These are phyloP conservation scores for Nibea coibor DNA, from an alignment of 2,113 vertebrate genomes.

Conservation along the genomic window DNA sequence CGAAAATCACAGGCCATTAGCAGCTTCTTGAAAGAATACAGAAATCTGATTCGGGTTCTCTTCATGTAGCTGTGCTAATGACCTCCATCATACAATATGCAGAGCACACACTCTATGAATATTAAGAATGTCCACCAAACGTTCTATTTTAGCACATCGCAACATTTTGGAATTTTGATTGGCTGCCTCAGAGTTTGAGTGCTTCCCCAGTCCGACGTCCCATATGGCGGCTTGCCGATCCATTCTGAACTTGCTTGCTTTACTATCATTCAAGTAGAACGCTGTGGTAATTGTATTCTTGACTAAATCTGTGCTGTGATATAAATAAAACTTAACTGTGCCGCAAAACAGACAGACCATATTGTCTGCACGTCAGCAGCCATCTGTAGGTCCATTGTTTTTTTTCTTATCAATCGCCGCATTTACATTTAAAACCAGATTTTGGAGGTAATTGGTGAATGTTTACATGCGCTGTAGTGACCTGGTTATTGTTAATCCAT, in stretches of 20 bases:
- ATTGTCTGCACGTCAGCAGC: neutral
- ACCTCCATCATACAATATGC: neutral
- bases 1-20: neutral
- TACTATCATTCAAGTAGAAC: neutral
- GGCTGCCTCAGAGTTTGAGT: neutral
- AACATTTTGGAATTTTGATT: neutral
- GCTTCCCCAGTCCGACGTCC: neutral
- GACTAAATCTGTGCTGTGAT: neutral
- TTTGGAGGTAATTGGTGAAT: neutral
- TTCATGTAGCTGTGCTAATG: neutral
- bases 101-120: neutral
- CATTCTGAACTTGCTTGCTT: neutral
- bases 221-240: conserved; percentile 27
- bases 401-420: neutral
- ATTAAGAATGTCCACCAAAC: neutral
- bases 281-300: neutral
- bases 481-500: neutral
- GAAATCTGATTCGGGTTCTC: neutral
- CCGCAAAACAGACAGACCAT: conserved; percentile 12
- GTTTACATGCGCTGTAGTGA: neutral
- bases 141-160: neutral
- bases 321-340: conserved; percentile 4
- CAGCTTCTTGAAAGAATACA: neutral
- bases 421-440: neutral
- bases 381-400: conserved; percentile 18